Evolutionary conservation across 2,888 invertebrate genomes (phyloP).

Genomic region (Odontothrips loti): DNA sequence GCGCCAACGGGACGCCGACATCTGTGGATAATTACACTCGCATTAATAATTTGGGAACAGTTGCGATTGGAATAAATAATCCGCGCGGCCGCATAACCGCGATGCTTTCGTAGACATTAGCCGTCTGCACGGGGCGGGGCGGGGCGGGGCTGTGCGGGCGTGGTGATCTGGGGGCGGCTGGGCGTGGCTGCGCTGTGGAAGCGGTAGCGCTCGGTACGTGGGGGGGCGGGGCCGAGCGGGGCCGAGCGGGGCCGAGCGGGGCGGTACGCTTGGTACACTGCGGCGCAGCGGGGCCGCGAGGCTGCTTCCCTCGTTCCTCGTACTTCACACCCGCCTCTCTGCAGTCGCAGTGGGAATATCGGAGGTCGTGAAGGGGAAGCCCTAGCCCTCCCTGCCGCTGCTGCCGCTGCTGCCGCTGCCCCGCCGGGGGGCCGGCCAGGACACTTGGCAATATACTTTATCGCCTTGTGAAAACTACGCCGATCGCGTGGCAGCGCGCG

Average conservation of each 20-base stretch:
- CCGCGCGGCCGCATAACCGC: neutral
- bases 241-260: no score
- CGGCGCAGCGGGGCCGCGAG: no score
- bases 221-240: no score
- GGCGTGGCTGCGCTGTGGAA: neutral
- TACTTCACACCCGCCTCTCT: neutral
- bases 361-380: neutral
- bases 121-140: neutral
- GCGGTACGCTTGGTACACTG: no score
- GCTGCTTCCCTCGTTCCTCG: no score
- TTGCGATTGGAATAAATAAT: neutral
- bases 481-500: neutral
- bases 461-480: no score
- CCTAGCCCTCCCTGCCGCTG: neutral
- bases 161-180: neutral
- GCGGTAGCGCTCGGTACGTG: no score
- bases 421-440: no score
- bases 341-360: neutral
- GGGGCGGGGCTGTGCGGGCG: neutral
- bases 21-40: neutral
- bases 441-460: no score
- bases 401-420: neutral
- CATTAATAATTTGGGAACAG: constrained; percentile 1
- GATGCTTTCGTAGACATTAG: neutral
- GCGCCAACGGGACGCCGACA: neutral